A percentile compares a stretch with the other conserved stretches of the same genome.
Evolutionary conservation across 2,888 invertebrate genomes (phyloP).

Genomic region (Microdon myrmicae): DNA sequence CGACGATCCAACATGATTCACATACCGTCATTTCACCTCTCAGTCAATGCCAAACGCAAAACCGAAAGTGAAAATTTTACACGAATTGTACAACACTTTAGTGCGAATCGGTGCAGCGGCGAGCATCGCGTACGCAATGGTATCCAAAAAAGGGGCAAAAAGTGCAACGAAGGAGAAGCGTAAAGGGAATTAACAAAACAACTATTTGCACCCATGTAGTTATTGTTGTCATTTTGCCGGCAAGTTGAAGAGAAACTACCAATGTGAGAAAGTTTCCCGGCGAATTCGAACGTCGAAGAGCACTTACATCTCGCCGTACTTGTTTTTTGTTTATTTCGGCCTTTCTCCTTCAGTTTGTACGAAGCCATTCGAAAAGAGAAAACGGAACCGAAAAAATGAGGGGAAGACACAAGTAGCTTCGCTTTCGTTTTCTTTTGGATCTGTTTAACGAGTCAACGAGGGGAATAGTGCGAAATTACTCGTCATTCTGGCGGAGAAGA

Average conservation of each 20-base stretch:
- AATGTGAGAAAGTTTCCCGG: constrained; percentile 15
- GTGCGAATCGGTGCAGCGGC: constrained; percentile 24
- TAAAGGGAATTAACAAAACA: constrained; percentile 30
- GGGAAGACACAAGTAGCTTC: neutral
- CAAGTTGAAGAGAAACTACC: neutral
- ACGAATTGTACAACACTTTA: constrained; percentile 16
- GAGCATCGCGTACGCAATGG: neutral
- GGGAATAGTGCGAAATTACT: no score
- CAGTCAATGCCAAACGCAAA: constrained; percentile 45
- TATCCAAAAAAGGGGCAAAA: constrained; percentile 1
- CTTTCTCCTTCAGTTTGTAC: neutral
- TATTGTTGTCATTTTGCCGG: constrained; percentile 50
- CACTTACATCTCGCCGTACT: neutral
- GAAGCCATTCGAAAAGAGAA: neutral
- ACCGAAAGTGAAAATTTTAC: constrained; percentile 53
- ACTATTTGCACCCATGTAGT: constrained; percentile 43
- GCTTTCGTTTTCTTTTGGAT: constrained; percentile 34
- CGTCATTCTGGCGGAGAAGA: no score
- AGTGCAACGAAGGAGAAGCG: constrained; percentile 25
- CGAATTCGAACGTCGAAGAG: constrained; percentile 29
- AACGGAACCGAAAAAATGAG: neutral
- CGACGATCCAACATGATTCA: no score
- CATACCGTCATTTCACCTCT: constrained; percentile 19
- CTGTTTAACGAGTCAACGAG: no score
- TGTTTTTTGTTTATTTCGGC: neutral